Conservation (phyloP, 2,113 vertebrate species). For the Sporophila hypoxantha region DNA sequence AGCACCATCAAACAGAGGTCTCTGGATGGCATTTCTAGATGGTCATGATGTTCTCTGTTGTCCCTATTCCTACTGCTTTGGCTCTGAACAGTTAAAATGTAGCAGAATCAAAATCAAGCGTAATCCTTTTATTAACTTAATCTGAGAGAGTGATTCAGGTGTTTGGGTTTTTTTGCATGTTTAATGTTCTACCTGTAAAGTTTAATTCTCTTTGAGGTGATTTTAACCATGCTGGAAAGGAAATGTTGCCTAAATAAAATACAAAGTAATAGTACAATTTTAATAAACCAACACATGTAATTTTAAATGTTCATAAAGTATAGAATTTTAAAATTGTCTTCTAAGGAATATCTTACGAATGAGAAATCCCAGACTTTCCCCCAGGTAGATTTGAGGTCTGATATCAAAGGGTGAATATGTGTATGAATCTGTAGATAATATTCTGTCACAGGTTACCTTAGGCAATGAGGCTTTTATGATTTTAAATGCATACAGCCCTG, state of each 20-base stretch:
- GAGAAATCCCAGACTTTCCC: not conserved
- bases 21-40: not conserved
- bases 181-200: not conserved
- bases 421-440: not conserved
- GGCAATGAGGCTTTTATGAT: not conserved
- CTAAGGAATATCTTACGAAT: not conserved
- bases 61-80: not conserved
- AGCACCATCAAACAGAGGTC: not conserved
- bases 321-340: not conserved
- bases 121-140: not conserved
- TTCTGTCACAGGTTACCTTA: not conserved
- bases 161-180: rapidly evolving
- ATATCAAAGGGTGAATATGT: not conserved
- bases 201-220: not conserved
- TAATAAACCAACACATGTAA: not conserved
- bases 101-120: not conserved
- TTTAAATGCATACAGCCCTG: not conserved
- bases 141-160: not conserved
- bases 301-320: not conserved
- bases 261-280: not conserved
- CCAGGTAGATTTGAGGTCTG: not conserved
- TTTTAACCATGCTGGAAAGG: not conserved
- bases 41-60: not conserved
- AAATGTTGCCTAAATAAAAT: not conserved
- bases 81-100: not conserved